phyloP scores from a whole-genome alignment of 2,888 invertebrate species.

The Embidobia sp. region DNA sequence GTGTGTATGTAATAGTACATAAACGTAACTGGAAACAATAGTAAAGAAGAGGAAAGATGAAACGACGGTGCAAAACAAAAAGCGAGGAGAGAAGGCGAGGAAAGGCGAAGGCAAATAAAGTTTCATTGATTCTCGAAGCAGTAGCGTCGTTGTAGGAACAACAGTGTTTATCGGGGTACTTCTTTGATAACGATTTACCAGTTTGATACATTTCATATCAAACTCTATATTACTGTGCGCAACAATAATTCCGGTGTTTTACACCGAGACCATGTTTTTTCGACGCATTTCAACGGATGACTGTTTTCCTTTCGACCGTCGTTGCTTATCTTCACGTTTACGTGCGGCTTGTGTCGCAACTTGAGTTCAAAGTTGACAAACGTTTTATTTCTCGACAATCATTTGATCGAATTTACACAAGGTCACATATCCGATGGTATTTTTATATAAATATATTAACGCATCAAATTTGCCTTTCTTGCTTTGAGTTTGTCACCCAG shows the following conservation, averaged over 20 bases:
- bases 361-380: neutral
- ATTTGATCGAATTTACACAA: slow-evolving; percentile 27
- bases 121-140: slow-evolving; percentile 32
- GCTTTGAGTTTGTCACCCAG: slow-evolving; percentile 10
- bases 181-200: slow-evolving; percentile 64
- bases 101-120: slow-evolving; percentile 13
- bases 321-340: slow-evolving; percentile 10
- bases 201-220: slow-evolving; percentile 65
- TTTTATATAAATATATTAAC: slow-evolving; percentile 36
- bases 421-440: slow-evolving; percentile 26
- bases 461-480: neutral
- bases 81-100: neutral
- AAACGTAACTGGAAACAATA: slow-evolving; percentile 24
- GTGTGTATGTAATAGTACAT: slow-evolving; percentile 58
- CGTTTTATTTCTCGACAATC: slow-evolving; percentile 34
- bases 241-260: slow-evolving; percentile 50
- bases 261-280: slow-evolving; percentile 23
- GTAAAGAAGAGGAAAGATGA: neutral
- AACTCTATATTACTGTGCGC: slow-evolving; percentile 61
- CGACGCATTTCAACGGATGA: slow-evolving; percentile 58
- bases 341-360: slow-evolving; percentile 1
- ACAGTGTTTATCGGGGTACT: slow-evolving; percentile 54
- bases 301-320: slow-evolving; percentile 34
- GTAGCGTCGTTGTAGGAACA: slow-evolving; percentile 43
- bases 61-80: neutral